A percentile compares a stretch with the other conserved stretches of the same genome.
Conservation (phyloP, 2,888 invertebrate genomes). For the Pseudeuparius sepicola region DNA sequence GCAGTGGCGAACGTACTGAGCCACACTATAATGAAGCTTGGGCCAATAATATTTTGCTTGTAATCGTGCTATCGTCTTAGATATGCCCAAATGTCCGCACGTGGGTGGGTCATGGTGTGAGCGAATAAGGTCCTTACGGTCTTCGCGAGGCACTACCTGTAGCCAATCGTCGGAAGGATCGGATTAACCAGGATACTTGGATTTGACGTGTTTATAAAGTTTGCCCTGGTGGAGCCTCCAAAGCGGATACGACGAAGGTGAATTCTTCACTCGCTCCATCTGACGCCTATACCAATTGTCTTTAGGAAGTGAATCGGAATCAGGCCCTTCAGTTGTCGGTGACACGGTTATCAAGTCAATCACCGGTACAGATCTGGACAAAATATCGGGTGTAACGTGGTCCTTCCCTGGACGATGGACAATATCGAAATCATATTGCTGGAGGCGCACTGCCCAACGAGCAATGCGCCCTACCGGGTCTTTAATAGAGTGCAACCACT, state of each 20-base stretch:
- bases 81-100: slow-evolving; percentile 19
- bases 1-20: slow-evolving; percentile 20
- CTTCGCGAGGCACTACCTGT: slow-evolving; percentile 16
- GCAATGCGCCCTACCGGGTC: slow-evolving; percentile 21
- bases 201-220: slow-evolving; percentile 19
- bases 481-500: slow-evolving; percentile 16
- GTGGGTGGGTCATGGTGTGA: slow-evolving; percentile 20
- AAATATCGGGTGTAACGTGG: slow-evolving; percentile 13
- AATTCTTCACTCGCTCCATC: slow-evolving; percentile 4
- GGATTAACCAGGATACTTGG: no score
- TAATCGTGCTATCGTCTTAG: slow-evolving; percentile 22
- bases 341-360: slow-evolving; percentile 1
- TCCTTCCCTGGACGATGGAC: slow-evolving; percentile 15
- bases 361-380: slow-evolving; percentile 8
- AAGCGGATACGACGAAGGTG: slow-evolving; percentile 15
- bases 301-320: no score
- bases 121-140: slow-evolving; percentile 5
- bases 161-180: no score
- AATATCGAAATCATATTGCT: slow-evolving; percentile 20
- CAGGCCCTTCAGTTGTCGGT: no score
- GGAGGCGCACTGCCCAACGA: slow-evolving; percentile 22
- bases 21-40: slow-evolving; percentile 18
- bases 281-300: slow-evolving; percentile 19
- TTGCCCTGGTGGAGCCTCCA: slow-evolving; percentile 17
- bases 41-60: slow-evolving; percentile 23